Evolutionary conservation across 2,113 vertebrate species (phyloP).

Genomic region (Triplophysa dalaica): DNA sequence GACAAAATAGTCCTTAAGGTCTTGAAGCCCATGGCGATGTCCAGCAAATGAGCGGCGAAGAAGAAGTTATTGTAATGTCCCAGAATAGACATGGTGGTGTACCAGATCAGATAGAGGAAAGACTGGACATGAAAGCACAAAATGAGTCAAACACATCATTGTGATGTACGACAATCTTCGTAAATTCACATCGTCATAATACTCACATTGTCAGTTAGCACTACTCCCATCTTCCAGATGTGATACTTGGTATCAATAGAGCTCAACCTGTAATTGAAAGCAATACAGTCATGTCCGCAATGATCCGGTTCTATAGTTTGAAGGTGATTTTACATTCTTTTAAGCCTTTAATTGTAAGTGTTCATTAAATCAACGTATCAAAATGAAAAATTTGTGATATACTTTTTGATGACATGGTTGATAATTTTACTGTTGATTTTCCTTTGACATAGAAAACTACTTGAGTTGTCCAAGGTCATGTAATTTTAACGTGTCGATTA

Average conservation of each 20-base stretch:
- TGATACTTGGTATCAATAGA: conserved; percentile 96
- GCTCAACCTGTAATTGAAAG: conserved; percentile 81
- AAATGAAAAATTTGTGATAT: too few species aligned
- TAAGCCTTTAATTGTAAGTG: too few species aligned
- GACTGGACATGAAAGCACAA: conserved; percentile 70
- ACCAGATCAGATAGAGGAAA: conserved; percentile 96
- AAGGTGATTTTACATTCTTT: too few species aligned
- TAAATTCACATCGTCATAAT: not conserved
- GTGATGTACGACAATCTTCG: not conserved
- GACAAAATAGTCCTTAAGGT: conserved; percentile 92
- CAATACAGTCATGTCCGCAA: not conserved
- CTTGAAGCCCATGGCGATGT: conserved; percentile 98
- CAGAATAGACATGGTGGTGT: conserved; percentile 91
- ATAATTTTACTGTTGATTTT: too few species aligned
- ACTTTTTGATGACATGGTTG: too few species aligned
- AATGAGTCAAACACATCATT: not conserved
- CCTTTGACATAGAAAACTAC: too few species aligned
- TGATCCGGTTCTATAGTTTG: not conserved
- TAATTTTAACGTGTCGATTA: too few species aligned
- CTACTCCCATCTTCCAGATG: conserved; percentile 95
- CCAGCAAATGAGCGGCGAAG: conserved; percentile 94
- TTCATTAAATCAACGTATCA: too few species aligned
- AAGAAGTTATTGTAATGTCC: conserved; percentile 99
- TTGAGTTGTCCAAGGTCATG: too few species aligned
- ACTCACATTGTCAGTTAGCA: conserved; percentile 96